phyloP scores from a whole-genome alignment of 1,140 invertebrate species.

The Neuroterus valhalla region DNA sequence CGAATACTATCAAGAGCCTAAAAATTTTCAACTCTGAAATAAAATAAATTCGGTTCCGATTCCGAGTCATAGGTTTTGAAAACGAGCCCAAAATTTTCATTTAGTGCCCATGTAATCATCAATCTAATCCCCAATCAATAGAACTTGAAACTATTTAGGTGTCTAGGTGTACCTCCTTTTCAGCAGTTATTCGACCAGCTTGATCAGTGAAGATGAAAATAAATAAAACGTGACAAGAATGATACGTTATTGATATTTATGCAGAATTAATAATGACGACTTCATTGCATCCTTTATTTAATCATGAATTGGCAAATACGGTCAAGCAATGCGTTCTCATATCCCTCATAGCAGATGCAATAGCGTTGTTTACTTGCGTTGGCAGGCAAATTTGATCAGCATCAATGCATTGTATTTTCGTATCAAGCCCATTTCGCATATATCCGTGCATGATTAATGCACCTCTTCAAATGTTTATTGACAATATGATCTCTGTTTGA shows the following conservation, averaged over 20 bases:
- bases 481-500: slow-evolving; percentile 25
- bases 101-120: too few relatives aligned
- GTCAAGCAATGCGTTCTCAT: background rate
- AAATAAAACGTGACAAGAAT: background rate
- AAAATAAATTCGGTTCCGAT: too few relatives aligned
- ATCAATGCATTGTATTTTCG: slow-evolving; percentile 25
- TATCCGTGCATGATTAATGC: too few relatives aligned
- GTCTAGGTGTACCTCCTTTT: too few relatives aligned
- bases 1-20: too few relatives aligned
- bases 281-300: slow-evolving; percentile 3
- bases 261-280: background rate
- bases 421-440: too few relatives aligned
- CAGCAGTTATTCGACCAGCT: background rate
- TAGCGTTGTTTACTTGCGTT: slow-evolving; percentile 10
- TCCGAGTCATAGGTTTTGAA: too few relatives aligned
- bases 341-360: background rate
- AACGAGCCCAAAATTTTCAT: too few relatives aligned
- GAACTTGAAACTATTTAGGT: too few relatives aligned
- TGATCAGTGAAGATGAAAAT: background rate
- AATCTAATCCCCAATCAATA: too few relatives aligned
- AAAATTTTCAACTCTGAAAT: too few relatives aligned
- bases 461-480: background rate
- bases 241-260: slow-evolving; percentile 18
- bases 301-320: background rate
- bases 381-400: slow-evolving; percentile 26